phyloP scores from a whole-genome alignment of 2,113 vertebrate species.

The Ceratotherium simum region DNA sequence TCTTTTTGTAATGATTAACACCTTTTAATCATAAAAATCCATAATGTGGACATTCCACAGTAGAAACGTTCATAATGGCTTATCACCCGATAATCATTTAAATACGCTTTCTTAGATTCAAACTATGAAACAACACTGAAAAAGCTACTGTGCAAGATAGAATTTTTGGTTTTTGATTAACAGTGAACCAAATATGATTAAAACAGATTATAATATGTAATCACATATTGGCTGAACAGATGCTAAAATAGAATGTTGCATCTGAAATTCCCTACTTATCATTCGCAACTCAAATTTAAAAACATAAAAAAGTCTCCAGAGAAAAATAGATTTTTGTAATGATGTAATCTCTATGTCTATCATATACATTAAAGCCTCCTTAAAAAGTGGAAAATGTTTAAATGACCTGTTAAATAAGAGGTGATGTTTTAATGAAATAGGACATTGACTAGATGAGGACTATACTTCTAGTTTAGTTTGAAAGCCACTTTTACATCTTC shows the following conservation, averaged over 20 bases:
- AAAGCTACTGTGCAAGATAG: neutral
- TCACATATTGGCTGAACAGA: conserved; percentile 46
- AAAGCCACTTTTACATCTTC: neutral
- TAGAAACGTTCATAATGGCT: neutral
- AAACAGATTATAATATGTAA: conserved; percentile 38
- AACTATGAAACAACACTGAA: neutral
- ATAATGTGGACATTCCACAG: neutral
- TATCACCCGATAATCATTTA: neutral
- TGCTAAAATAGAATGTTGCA: conserved; percentile 35
- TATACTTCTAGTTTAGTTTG: neutral
- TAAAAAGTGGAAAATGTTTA: neutral
- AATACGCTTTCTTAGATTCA: neutral
- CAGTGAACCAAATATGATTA: neutral
- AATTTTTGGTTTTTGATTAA: conserved; percentile 31
- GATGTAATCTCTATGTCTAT: conserved; percentile 39
- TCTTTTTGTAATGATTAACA: conserved; percentile 36
- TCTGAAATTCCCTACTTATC: conserved; percentile 53
- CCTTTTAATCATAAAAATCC: neutral
- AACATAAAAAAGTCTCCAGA: conserved; percentile 26
- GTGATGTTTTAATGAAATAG: conserved; percentile 33
- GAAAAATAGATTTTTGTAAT: conserved; percentile 52
- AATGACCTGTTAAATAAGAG: conserved; percentile 18
- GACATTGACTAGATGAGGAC: neutral
- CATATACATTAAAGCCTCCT: neutral
- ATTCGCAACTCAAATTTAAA: conserved; percentile 26